Evolutionary conservation across 1,140 invertebrate species (phyloP).

Genomic region (Aphelinus certus): DNA sequence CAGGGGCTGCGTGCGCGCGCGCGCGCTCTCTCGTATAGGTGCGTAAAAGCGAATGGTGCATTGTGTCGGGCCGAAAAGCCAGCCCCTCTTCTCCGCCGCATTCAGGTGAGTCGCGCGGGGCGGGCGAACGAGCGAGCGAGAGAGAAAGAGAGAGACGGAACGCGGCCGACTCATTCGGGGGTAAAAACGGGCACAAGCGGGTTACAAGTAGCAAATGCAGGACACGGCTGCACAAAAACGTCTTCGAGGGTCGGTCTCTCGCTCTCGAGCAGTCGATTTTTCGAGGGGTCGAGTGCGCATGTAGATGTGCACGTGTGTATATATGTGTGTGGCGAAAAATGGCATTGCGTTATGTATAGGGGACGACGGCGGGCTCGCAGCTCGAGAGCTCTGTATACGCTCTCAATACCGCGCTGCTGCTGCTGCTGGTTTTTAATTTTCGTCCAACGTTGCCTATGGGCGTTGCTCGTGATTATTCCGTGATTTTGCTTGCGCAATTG

Average conservation of each 20-base stretch:
- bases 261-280: constrained; percentile 14
- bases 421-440: no score
- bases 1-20: constrained; percentile 56
- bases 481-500: no score
- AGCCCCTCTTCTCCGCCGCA: constrained; percentile 47
- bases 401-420: no score
- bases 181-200: constrained; percentile 43
- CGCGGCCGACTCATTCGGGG: constrained; percentile 17
- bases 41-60: no score
- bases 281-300: constrained; percentile 9
- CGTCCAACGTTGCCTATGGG: no score
- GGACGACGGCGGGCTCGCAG: no score
- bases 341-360: no score
- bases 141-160: no score
- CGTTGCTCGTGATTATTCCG: no score
- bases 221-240: constrained; percentile 49
- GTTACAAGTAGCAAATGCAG: background rate
- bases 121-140: constrained; percentile 1
- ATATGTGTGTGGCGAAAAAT: no score
- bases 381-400: no score
- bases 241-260: constrained; percentile 59
- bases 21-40: constrained; percentile 52
- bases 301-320: no score
- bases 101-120: constrained; percentile 52
- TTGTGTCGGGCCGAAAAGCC: background rate